phyloP scores from a whole-genome alignment of 2,113 vertebrate species.

The Kryptolebias marmoratus region DNA sequence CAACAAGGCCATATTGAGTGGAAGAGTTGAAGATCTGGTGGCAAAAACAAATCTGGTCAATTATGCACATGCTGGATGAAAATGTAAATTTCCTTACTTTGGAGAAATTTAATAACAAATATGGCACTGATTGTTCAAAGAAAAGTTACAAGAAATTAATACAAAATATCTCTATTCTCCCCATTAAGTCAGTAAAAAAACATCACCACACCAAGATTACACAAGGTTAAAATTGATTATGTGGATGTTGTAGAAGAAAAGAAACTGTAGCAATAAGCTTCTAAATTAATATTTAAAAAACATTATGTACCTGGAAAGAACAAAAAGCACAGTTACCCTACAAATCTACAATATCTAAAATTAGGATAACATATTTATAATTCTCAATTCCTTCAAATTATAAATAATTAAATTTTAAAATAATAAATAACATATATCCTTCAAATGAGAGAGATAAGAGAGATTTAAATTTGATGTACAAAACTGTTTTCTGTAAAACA shows the following conservation, averaged over 20 bases:
- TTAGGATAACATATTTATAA: background rate
- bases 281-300: background rate
- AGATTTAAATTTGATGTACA: background rate
- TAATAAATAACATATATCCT: background rate
- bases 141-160: background rate
- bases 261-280: background rate
- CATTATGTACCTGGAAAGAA: background rate
- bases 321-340: background rate
- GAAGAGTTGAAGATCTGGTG: background rate
- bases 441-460: background rate
- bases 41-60: background rate
- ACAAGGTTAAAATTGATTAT: background rate
- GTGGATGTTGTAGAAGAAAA: background rate
- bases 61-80: background rate
- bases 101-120: background rate
- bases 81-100: background rate
- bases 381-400: background rate
- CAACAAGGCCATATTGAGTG: background rate
- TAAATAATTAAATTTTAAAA: background rate
- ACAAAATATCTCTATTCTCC: background rate
- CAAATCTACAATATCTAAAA: background rate
- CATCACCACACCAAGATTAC: background rate
- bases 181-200: background rate
- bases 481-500: background rate
- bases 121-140: background rate